phyloP scores from a whole-genome alignment of 2,888 invertebrate genomes.

The Eupithecia exiguata region DNA sequence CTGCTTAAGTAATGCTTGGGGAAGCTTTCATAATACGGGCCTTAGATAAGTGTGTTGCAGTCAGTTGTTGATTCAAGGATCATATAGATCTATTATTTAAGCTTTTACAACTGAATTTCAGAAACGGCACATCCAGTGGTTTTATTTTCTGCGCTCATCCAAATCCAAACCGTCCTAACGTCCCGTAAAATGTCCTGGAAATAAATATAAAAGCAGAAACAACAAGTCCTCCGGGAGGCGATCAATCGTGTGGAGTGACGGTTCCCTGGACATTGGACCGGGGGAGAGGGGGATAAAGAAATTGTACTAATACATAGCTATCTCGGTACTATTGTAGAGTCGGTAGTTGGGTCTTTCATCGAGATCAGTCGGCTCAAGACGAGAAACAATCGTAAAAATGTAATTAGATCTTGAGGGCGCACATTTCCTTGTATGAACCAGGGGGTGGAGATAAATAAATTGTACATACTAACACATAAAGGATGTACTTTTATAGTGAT shows the following conservation, averaged over 20 bases:
- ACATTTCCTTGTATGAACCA: background rate
- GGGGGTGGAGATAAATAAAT: background rate
- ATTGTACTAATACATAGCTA: conserved; percentile 7
- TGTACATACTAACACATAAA: too few species aligned
- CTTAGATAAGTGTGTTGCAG: too few species aligned
- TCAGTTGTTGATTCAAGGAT: too few species aligned
- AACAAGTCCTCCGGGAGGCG: conserved; percentile 49
- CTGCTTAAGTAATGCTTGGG: too few species aligned
- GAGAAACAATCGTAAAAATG: background rate
- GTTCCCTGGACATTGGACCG: conserved; percentile 25
- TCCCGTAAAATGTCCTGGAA: background rate
- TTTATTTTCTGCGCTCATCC: background rate
- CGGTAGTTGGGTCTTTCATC: background rate
- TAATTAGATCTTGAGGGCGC: background rate
- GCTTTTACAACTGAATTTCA: background rate
- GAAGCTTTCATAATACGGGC: too few species aligned
- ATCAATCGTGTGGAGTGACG: conserved; percentile 52
- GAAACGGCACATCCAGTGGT: background rate
- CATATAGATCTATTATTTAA: too few species aligned
- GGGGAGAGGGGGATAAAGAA: conserved; percentile 4
- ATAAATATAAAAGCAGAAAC: conserved; percentile 36
- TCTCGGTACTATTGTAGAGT: background rate
- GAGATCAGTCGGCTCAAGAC: background rate
- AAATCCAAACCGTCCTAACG: background rate
- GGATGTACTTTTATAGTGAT: background rate